A percentile compares a stretch with the other conserved stretches of the same genome.
Evolutionary conservation across 2,113 vertebrate genomes (phyloP).

Genomic region (Aramus guarauna): DNA sequence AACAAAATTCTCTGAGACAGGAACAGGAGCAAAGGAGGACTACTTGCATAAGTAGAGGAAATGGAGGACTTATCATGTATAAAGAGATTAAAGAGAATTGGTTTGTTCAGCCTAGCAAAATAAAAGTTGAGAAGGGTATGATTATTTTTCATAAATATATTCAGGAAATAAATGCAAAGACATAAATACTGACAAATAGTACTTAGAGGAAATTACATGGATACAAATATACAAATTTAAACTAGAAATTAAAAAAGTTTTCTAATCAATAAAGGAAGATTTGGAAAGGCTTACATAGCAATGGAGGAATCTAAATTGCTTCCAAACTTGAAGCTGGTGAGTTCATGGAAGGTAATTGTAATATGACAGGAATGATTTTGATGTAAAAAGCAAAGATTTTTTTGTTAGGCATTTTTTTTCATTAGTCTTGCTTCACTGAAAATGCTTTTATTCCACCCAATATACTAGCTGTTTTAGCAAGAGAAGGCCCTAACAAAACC

Average conservation of each 20-base stretch:
- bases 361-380: neutral
- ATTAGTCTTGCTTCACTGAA: neutral
- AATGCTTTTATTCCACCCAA: neutral
- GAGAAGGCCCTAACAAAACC: neutral
- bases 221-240: neutral
- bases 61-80: neutral
- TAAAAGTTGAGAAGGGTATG: neutral
- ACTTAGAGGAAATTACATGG: constrained; percentile 5
- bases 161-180: neutral
- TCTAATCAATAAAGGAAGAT: neutral
- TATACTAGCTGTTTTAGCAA: neutral
- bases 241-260: neutral
- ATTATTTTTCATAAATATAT: constrained; percentile 36
- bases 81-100: constrained; percentile 47
- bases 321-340: neutral
- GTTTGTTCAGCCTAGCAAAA: constrained; percentile 8
- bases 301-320: neutral
- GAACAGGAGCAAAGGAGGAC: neutral
- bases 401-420: neutral
- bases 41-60: neutral
- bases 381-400: neutral
- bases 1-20: neutral
- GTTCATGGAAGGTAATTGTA: neutral
- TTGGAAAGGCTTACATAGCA: neutral
- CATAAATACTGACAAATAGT: neutral